Evolutionary conservation across 2,113 vertebrate species (phyloP).

Genomic region (Tachuris rubrigastra): DNA sequence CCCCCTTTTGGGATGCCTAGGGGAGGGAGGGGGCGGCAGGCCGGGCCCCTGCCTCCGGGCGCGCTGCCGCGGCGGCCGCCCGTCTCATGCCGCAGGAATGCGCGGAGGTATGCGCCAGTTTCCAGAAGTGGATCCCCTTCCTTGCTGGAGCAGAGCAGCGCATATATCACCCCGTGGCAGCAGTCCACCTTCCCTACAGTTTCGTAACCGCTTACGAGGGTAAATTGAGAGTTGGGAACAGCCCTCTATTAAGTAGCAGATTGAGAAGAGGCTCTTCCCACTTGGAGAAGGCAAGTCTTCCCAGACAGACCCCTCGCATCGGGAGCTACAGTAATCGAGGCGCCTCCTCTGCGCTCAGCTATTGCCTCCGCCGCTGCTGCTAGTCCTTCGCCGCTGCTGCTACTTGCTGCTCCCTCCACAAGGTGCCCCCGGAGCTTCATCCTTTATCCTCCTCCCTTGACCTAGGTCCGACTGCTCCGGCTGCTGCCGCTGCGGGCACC

Average conservation of each 20-base stretch:
- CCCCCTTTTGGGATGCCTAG: conserved; percentile 14
- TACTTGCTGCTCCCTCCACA: conserved; percentile 38
- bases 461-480: background rate
- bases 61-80: conserved; percentile 66
- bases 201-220: conserved; percentile 86
- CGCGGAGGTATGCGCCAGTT: conserved; percentile 80
- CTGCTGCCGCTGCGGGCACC: background rate
- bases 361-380: background rate
- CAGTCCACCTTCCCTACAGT: conserved; percentile 81
- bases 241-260: conserved; percentile 94
- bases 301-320: conserved; percentile 64
- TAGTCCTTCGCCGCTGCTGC: background rate
- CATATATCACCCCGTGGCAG: conserved; percentile 82
- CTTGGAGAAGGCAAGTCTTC: conserved; percentile 82
- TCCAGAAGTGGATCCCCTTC: conserved; percentile 81
- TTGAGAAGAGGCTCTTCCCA: conserved; percentile 83
- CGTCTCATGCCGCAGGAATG: conserved; percentile 90
- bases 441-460: background rate
- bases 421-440: conserved; percentile 48
- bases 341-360: background rate
- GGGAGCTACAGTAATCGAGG: conserved; percentile 31
- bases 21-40: conserved; percentile 1
- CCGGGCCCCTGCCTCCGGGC: conserved; percentile 40
- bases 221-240: conserved; percentile 85
- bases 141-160: conserved; percentile 69